Base-by-base conservation (phyloP, 1,140 invertebrate species). In the Cardiocondyla obscurior region DNA sequence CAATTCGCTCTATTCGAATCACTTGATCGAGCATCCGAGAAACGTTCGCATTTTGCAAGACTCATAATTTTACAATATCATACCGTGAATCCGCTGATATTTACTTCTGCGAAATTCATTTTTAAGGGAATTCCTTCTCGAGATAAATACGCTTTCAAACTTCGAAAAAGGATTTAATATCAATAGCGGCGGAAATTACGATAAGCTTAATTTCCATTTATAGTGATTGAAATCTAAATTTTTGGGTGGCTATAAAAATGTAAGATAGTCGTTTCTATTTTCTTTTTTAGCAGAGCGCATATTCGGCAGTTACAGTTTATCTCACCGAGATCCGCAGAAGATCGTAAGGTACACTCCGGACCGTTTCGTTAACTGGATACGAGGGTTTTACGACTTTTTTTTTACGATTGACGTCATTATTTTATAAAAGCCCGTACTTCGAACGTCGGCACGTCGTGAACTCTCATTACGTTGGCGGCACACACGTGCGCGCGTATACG, bases 341-440 rank as follows among this genome's bases (percentile, higher is more conserved):
- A n/a, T 74, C 55, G 36, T 79, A 39, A 67, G 36, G 3, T 79
- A 51, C 53, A 77, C 42, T 19, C 12, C 14, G 33, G 33, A 67
- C n/a, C 46, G 74, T 77, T 77, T 77, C 60, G 60, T 79, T 67
- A 74, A 74, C 72, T 74, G 62, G 46, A 53, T 67, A 53, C 58
- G 39, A 39, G 49, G 25, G 6, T 84, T 64, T 65, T 72, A 81
- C 14, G 77, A 73, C 14, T 25, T 3, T 82, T 58, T n/a, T 69
- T 82, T 60, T 53, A 62, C 72, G 72, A 84, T 79, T 85, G 51
- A 69, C 85, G 77, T 85, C 76, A 82, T 82, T 74, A 67, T 82
- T 82, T 85, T 53, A 53, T 39, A 77, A 86, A 86, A 67, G 36
- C 36, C 65, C 51, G 76, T 86, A 79, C 70, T 42, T 62, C 69